Base-by-base conservation (phyloP, 2,797 vertebrate species). In the Pitangus sulphuratus region DNA sequence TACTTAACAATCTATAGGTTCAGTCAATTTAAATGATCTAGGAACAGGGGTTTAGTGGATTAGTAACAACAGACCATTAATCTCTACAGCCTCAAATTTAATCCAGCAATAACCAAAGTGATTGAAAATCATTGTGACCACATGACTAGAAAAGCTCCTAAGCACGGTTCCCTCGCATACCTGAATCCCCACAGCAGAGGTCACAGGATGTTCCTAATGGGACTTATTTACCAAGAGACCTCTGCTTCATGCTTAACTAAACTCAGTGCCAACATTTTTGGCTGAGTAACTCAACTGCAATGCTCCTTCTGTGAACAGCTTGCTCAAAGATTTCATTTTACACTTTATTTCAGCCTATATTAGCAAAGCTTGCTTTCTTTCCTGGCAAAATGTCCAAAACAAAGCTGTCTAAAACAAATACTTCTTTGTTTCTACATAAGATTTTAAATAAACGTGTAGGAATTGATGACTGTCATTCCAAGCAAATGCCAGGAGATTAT, bases 31-130 rank as follows among this genome's bases (percentile, higher is more conserved):
- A 97, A 97, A 91, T 96, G 95, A 95, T 97, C 94, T 74, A 62
- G 95, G 93, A 96, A 78, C 56, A 82, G 84, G 35, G 95, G 88
- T 95, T 98, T 97, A 98, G 93, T 95, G 97, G 97, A 98, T 98
- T 98, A 98, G 97, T 97, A 93, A 96, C 96, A 98, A 97, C 95
- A 97, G 97, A 88, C 86, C 97, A 97, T 98, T 98, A 98, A 98
- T 97, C 97, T 98, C 97, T 96, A 91, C 95, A 96, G 97, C 96
- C 95, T 97, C 95, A 65, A 66, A 96, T 97, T 95, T 98, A 98
- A 98, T 98, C 98, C 97, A 96, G 96, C 90, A 92, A 97, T 97
- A 94, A 94, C 92, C 95, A 96, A 97, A 47, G 89, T 93, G 96
- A 97, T 70, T 97, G 95, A 95, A 94, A 84, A 90, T 89, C 93